phyloP scores from a whole-genome alignment of 2,797 vertebrate genomes.

The Alosa sapidissima region DNA sequence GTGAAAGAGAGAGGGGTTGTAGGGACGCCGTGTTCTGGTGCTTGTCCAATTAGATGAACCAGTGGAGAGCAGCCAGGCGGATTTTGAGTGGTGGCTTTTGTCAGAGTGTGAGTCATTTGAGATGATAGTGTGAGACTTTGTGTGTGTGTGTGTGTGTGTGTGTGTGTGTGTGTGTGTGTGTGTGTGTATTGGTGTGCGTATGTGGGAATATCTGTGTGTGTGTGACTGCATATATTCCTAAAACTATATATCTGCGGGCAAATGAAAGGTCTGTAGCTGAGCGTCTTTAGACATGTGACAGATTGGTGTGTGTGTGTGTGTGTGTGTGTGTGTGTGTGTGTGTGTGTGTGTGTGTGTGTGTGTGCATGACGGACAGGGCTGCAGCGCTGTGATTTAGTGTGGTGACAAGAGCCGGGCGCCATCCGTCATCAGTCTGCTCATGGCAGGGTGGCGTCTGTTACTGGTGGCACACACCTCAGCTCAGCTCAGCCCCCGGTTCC shows the following conservation, averaged over 20 bases:
- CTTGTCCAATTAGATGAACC: slow-evolving; percentile 17
- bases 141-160: not conserved
- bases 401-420: not conserved
- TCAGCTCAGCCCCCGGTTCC: not conserved
- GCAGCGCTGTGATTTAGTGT: not conserved
- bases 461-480: not conserved
- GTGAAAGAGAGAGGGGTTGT: not conserved
- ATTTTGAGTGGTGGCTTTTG: slow-evolving; percentile 5
- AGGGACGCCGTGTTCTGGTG: not conserved
- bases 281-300: not conserved
- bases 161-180: not conserved
- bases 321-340: not conserved
- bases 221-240: not conserved
- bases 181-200: not conserved
- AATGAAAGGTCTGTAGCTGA: not conserved
- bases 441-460: not conserved
- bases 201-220: not conserved
- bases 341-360: not conserved
- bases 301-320: slow-evolving; percentile 4
- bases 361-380: not conserved
- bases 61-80: not conserved
- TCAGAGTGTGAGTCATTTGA: not conserved
- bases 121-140: not conserved
- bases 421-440: not conserved
- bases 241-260: not conserved